These are phyloP conservation scores for Urechis unicinctus DNA, from an alignment of 2,888 invertebrate species.

Conservation along the genomic window DNA sequence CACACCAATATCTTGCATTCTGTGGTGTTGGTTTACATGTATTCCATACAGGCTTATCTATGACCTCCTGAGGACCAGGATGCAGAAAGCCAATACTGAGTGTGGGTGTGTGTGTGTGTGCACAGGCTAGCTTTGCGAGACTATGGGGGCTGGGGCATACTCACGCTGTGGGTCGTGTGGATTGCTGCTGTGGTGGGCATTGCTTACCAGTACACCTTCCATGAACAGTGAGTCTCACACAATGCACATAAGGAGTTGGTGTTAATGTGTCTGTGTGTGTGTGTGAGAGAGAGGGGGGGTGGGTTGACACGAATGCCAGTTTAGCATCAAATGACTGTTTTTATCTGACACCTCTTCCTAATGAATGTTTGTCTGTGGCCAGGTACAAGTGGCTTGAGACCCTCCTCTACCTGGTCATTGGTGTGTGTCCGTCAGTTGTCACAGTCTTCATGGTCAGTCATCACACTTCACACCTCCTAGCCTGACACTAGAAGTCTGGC, in stretches of 20 bases:
- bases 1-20: no score
- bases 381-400: slow-evolving; percentile 79
- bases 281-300: no score
- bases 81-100: no score
- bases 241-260: not conserved
- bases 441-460: slow-evolving; percentile 55
- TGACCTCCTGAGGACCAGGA: no score
- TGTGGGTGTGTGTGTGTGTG: slow-evolving; percentile 1
- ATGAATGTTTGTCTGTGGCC: no score
- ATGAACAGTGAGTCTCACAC: slow-evolving; percentile 62
- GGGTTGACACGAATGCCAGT: no score
- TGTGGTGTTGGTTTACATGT: no score
- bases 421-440: slow-evolving; percentile 78
- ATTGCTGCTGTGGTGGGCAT: slow-evolving; percentile 82
- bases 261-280: no score
- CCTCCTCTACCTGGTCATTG: slow-evolving; percentile 81
- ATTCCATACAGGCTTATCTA: no score
- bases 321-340: no score
- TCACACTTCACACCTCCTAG: not conserved
- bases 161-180: slow-evolving; percentile 60
- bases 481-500: no score
- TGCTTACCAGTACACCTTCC: slow-evolving; percentile 91
- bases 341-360: no score
- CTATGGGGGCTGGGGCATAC: slow-evolving; percentile 32
- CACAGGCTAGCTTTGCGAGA: slow-evolving; percentile 49